phyloP scores from a whole-genome alignment of 1,140 invertebrate genomes.

The Popillia japonica region DNA sequence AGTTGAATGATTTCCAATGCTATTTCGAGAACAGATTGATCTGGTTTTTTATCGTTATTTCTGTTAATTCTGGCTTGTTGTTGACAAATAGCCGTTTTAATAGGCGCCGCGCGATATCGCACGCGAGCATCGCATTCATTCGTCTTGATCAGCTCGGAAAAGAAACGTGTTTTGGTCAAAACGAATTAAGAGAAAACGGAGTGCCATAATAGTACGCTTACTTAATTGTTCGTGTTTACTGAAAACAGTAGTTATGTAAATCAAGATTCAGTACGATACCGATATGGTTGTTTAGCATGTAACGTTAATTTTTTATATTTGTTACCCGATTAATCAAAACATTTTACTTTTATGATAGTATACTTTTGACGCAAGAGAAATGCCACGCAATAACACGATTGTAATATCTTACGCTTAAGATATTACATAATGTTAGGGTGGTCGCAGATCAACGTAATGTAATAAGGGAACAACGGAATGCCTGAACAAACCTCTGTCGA shows the following conservation, averaged over 20 bases:
- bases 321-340: background rate
- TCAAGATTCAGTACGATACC: background rate
- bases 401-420: no score
- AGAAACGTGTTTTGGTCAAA: background rate
- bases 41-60: background rate
- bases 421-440: no score
- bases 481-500: no score
- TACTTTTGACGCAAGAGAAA: background rate
- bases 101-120: background rate
- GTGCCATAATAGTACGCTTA: background rate
- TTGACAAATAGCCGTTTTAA: slow-evolving; percentile 1
- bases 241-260: background rate
- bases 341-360: background rate
- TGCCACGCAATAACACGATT: no score
- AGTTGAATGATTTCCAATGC: background rate
- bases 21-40: slow-evolving; percentile 15
- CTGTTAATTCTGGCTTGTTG: background rate
- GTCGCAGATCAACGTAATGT: no score
- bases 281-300: background rate
- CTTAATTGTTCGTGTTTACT: slow-evolving; percentile 2
- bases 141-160: background rate
- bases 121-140: slow-evolving; percentile 4
- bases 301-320: background rate
- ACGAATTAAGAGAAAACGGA: slow-evolving; percentile 2
- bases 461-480: no score